These are phyloP conservation scores for Pseudomyrmex dendroicus DNA, from an alignment of 1,140 invertebrate genomes.

Conservation along the genomic window DNA sequence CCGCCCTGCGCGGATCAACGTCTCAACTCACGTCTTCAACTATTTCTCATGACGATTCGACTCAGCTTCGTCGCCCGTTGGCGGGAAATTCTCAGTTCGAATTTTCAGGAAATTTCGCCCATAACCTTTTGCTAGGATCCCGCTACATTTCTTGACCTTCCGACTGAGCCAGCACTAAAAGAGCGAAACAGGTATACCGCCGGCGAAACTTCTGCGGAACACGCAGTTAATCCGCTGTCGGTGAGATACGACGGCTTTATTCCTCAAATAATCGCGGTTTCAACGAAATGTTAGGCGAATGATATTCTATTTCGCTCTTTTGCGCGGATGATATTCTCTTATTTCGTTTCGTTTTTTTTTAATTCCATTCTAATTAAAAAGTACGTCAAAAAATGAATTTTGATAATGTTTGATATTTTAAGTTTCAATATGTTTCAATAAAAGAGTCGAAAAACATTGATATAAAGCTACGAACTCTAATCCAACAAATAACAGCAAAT, in stretches of 20 bases:
- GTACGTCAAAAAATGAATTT: too few species aligned
- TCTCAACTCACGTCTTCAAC: background rate
- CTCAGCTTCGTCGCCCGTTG: conserved; percentile 4
- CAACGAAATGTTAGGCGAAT: background rate
- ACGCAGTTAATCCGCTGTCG: conserved; percentile 1
- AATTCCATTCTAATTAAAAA: too few species aligned
- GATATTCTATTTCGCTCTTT: background rate
- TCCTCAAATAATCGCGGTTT: conserved; percentile 17
- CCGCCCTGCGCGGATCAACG: too few species aligned
- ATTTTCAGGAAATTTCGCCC: conserved; percentile 32
- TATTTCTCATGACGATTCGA: background rate
- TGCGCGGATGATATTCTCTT: background rate
- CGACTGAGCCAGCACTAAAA: conserved; percentile 2
- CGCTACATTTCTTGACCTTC: conserved; percentile 1
- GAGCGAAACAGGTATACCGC: conserved; percentile 13
- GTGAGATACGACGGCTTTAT: background rate
- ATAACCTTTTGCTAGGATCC: conserved; percentile 16
- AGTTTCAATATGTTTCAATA: background rate
- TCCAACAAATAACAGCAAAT: background rate
- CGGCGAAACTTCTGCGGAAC: conserved; percentile 5
- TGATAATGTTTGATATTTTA: background rate
- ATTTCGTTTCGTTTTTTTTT: too few species aligned
- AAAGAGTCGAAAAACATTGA: background rate
- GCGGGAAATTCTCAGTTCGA: conserved; percentile 5
- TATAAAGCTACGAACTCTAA: background rate